phyloP scores from a whole-genome alignment of 2,113 vertebrate genomes.

The Colossoma macropomum region DNA sequence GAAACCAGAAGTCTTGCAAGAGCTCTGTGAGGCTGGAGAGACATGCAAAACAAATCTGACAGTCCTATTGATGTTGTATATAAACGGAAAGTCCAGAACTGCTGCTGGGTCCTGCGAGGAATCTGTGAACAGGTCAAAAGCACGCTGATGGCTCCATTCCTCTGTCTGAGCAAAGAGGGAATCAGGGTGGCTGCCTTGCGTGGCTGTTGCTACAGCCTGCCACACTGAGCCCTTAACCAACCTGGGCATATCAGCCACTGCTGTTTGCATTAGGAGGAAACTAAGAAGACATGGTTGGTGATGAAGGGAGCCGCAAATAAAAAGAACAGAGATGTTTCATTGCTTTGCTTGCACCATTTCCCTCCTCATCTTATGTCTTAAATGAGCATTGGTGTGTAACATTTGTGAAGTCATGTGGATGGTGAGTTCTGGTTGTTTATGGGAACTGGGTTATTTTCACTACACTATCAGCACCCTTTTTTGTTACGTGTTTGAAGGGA shows the following conservation, averaged over 20 bases:
- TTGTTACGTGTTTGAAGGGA: no score
- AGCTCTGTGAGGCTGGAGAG: neutral
- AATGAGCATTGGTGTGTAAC: neutral
- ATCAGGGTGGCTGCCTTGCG: neutral
- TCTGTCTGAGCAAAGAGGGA: neutral
- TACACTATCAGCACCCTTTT: constrained; percentile 8
- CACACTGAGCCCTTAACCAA: neutral
- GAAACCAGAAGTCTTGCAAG: constrained; percentile 17
- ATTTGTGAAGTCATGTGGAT: neutral
- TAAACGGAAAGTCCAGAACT: constrained; percentile 6
- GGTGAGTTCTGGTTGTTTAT: neutral
- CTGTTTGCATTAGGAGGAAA: neutral
- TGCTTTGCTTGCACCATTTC: neutral
- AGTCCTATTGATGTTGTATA: neutral
- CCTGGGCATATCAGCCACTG: neutral
- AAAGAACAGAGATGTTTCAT: neutral
- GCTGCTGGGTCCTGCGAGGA: neutral
- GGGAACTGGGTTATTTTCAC: constrained; percentile 14
- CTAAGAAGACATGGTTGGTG: neutral
- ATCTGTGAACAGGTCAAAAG: constrained; percentile 25
- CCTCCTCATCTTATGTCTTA: neutral
- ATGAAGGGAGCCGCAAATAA: neutral
- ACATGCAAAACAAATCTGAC: neutral
- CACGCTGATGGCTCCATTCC: constrained; percentile 8
- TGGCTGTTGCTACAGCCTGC: constrained; percentile 1